A percentile compares a stretch with the other conserved stretches of the same genome.
phyloP scores from a whole-genome alignment of 1,140 invertebrate genomes.

The Hestina assimilis region DNA sequence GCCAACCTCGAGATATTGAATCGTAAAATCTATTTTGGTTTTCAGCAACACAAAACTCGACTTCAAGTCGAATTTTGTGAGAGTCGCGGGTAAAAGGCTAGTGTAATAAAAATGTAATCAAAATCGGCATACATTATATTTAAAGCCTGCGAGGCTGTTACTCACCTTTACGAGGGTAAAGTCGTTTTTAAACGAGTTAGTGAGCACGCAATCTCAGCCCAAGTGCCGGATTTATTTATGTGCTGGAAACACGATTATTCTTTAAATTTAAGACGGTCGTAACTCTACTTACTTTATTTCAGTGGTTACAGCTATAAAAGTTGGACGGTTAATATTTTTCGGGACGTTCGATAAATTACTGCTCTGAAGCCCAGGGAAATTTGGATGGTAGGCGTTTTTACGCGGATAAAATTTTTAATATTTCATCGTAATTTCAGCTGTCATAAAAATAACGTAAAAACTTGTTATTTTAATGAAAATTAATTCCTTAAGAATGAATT shows the following conservation, averaged over 20 bases:
- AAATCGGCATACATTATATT: slow-evolving; percentile 41
- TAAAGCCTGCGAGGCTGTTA: slow-evolving; percentile 34
- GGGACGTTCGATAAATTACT: slow-evolving; percentile 1
- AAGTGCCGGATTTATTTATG: slow-evolving; percentile 54
- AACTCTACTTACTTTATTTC: slow-evolving; percentile 22
- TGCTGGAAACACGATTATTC: slow-evolving; percentile 48
- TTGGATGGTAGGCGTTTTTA: neutral
- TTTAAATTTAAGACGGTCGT: slow-evolving; percentile 32
- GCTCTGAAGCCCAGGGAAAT: neutral
- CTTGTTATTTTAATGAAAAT: no score
- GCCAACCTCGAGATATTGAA: no score
- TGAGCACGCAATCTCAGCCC: slow-evolving; percentile 53
- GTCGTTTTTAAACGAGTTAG: slow-evolving; percentile 64
- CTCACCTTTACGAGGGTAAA: slow-evolving; percentile 59
- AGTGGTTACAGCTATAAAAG: slow-evolving; percentile 22
- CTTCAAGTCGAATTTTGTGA: no score
- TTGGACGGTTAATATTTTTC: slow-evolving; percentile 16
- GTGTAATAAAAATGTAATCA: slow-evolving; percentile 38
- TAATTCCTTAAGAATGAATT: no score
- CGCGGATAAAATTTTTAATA: neutral
- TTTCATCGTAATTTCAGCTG: no score
- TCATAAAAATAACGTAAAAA: no score
- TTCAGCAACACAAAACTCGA: no score
- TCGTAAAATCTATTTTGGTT: no score
- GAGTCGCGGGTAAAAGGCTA: no score